A percentile compares a stretch with the other conserved stretches of the same genome.
These are phyloP conservation scores for Archips xylosteana DNA, from an alignment of 2,888 invertebrate species.

Conservation along the genomic window DNA sequence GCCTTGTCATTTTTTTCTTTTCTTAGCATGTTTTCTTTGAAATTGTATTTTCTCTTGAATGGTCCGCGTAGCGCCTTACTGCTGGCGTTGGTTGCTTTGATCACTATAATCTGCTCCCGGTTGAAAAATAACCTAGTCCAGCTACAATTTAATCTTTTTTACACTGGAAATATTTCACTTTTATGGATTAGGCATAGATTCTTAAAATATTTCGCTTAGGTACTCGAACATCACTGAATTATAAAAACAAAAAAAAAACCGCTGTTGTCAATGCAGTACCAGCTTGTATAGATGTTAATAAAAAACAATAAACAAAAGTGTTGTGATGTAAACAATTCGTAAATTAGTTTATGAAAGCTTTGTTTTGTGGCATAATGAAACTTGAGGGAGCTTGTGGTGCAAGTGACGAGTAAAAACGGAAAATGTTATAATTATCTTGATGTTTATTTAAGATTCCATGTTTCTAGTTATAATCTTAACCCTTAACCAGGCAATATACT, in stretches of 20 bases:
- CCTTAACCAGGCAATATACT: no score
- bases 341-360: constrained; percentile 50
- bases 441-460: no score
- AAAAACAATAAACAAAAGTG: constrained; percentile 34
- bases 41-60: constrained; percentile 30
- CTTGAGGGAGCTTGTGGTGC: constrained; percentile 39
- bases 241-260: neutral
- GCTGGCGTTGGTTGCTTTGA: neutral
- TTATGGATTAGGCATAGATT: no score
- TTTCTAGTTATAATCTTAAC: no score
- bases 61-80: neutral
- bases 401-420: constrained; percentile 31
- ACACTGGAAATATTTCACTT: neutral
- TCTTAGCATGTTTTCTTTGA: constrained; percentile 29
- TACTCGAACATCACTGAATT: neutral
- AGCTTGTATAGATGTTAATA: constrained; percentile 13
- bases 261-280: neutral
- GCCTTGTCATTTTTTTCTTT: constrained; percentile 6
- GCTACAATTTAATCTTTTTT: neutral
- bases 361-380: constrained; percentile 52
- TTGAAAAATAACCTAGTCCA: neutral
- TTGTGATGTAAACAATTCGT: constrained; percentile 36
- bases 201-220: no score
- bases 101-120: neutral
- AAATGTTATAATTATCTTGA: neutral